Evolutionary conservation across 2,888 invertebrate genomes (phyloP), one percentile per base, ranked within the genome.

Genomic region (Rosalia funebris): DNA sequence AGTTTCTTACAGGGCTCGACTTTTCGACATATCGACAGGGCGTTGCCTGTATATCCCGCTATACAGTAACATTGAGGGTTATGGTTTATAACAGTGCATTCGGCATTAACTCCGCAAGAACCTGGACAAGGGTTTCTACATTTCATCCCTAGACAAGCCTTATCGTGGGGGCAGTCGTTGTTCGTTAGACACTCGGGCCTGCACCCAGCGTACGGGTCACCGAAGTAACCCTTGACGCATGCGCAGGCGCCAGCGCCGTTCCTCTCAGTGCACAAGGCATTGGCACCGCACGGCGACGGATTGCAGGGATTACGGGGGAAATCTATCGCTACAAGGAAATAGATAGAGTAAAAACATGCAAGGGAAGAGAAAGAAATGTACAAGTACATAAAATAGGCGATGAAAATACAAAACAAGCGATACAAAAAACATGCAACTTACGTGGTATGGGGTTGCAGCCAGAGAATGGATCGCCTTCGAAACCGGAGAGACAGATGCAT

Each of bases 171-270:
- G 78, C 92, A 92, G 75, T 92, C 92, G 52, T 87, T 87, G 77
- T 91, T 92, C 82, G 90, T 88, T 39, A 90, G 86, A 77, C 92
- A 92, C 83, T 92, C 91, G n/a, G 91, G 91, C 70, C 91, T 86
- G 79, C 92, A 92, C 39, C 91, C 90, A 63, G 85, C 83, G 78
- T 91, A 91, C 20, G 93, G 91, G 81, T 92, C 91, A 47, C 92
- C 92, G 69, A 87, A 86, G 81, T 90, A 92, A 70, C 89, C 89
- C 62, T 88, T 86, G 72, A 89, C 79, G 80, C 93, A 93, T 71
- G 87, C 83, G 81, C 93, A 93, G 67, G 91, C 89, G 73, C 91
- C 91, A 69, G 89, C 90, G 76, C 89, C 89, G 76, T 89, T 88
- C 71, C 85, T 84, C 82, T 90, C 90, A 74, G 87, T 87, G 81